A percentile compares a stretch with the other conserved stretches of the same genome.
Conservation (phyloP, 2,113 vertebrate species). For the Pelvicachromis taeniatus region DNA sequence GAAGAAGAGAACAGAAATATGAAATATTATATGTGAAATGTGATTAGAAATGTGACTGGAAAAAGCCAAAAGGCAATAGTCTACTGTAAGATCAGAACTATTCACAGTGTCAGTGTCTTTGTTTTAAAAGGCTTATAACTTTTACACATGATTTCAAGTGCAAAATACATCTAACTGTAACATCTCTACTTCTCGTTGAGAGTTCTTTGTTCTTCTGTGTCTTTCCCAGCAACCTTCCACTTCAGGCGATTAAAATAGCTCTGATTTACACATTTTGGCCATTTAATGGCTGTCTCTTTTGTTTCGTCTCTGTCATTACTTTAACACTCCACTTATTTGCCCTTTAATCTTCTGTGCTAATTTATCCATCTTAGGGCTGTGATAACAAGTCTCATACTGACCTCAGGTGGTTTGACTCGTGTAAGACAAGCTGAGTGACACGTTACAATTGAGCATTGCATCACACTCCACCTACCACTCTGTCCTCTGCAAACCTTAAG, state of each 20-base stretch:
- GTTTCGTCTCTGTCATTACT: background rate
- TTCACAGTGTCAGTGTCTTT: background rate
- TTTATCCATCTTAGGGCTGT: background rate
- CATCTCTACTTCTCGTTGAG: background rate
- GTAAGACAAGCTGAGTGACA: slow-evolving; percentile 49
- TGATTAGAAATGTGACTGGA: background rate
- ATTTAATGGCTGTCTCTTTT: background rate
- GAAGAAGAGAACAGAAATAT: background rate
- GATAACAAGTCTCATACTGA: slow-evolving; percentile 63
- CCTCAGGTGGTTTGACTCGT: slow-evolving; percentile 63
- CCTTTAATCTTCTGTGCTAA: background rate
- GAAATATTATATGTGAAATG: background rate
- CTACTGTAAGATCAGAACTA: background rate
- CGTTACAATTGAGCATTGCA: background rate
- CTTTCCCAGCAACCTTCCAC: background rate
- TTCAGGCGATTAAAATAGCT: background rate
- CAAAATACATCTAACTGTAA: background rate
- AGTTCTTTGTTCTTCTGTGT: background rate
- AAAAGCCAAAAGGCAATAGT: background rate
- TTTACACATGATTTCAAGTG: background rate
- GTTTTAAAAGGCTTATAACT: background rate
- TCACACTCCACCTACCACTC: background rate
- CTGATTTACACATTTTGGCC: background rate
- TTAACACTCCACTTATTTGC: background rate
- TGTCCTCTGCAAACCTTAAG: background rate